phyloP scores from a whole-genome alignment of 2,113 vertebrate genomes.

The Tupaia tana region DNA sequence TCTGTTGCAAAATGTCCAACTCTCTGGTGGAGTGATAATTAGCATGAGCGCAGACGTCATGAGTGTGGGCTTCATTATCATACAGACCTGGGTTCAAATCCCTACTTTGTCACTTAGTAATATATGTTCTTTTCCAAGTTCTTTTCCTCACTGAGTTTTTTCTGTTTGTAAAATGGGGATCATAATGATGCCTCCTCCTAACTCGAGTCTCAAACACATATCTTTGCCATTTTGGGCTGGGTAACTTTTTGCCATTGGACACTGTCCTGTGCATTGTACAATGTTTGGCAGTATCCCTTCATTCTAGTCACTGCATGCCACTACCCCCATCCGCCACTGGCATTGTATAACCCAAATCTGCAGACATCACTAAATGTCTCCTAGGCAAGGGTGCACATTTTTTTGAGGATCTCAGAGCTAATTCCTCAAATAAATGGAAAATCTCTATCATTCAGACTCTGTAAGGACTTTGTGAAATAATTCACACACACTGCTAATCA shows the following conservation, averaged over 20 bases:
- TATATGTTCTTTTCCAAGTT: not conserved
- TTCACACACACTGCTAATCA: not conserved
- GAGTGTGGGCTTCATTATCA: not conserved
- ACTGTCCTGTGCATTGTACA: not conserved
- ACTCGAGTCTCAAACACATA: not conserved
- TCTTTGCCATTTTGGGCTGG: not conserved
- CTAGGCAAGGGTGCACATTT: not conserved
- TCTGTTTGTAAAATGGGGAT: not conserved
- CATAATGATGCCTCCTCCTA: not conserved
- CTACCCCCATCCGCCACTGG: not conserved
- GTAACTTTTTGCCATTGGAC: not conserved
- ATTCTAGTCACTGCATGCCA: not conserved
- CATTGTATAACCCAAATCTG: conserved; percentile 9
- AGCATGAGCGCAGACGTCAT: not conserved
- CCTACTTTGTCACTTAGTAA: not conserved
- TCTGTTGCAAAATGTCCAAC: not conserved
- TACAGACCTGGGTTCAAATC: not conserved
- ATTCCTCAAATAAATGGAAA: not conserved
- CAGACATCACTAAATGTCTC: not conserved
- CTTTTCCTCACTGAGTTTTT: not conserved
- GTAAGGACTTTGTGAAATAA: not conserved
- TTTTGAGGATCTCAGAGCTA: not conserved
- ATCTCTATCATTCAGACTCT: not conserved
- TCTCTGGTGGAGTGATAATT: not conserved
- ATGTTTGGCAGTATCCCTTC: not conserved